Evolutionary conservation across 1,140 invertebrate species (phyloP).

Genomic region (Zaprionus tsacasi): DNA sequence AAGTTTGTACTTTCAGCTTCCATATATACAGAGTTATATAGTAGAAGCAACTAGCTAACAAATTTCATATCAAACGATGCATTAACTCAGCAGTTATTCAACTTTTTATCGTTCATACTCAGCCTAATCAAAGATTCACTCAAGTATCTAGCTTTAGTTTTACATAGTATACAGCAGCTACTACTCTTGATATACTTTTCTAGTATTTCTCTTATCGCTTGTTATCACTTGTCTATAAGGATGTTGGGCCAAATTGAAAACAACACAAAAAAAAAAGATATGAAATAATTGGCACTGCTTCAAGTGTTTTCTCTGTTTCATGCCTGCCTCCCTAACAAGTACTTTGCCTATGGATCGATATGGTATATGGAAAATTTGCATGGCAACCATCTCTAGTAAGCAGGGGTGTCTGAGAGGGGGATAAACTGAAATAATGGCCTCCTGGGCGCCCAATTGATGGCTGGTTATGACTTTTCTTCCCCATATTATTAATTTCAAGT

Average conservation of each 20-base stretch:
- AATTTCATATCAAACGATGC: no score
- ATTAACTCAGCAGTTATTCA: no score
- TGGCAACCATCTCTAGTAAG: slow-evolving; percentile 15
- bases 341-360: slow-evolving; percentile 40
- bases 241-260: slow-evolving; percentile 33
- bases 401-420: no score
- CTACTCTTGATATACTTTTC: no score
- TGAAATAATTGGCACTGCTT: slow-evolving; percentile 53
- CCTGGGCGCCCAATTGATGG: slow-evolving; percentile 46
- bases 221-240: slow-evolving; percentile 42
- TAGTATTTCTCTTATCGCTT: slow-evolving; percentile 42
- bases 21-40: no score
- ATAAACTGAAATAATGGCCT: slow-evolving; percentile 30
- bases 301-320: slow-evolving; percentile 30
- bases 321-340: neutral
- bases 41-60: no score
- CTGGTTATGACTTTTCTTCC: slow-evolving; percentile 40
- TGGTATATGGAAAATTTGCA: slow-evolving; percentile 51
- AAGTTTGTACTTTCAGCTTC: no score
- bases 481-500: slow-evolving; percentile 56
- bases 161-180: neutral
- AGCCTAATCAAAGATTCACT: neutral
- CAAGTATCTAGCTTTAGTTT: neutral
- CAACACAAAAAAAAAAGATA: slow-evolving; percentile 28
- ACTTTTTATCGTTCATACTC: neutral